Percentiles rank a stretch among this genome's conserved stretches.
These are phyloP conservation scores for Pandion haliaetus DNA, from an alignment of 2,113 vertebrate species.

Conservation along the genomic window DNA sequence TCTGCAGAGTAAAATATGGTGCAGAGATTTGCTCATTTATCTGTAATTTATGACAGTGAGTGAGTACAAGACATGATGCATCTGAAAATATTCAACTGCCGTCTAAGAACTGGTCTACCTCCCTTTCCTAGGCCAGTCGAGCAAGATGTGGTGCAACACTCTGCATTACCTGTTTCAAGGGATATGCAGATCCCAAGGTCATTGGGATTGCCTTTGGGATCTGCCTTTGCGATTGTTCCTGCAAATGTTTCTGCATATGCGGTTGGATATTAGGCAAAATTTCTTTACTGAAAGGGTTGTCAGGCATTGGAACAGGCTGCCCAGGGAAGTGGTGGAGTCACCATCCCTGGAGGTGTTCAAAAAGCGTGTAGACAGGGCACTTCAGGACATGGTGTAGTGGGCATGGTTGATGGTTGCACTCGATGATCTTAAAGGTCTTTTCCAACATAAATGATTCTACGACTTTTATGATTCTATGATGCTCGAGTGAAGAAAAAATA, in stretches of 20 bases:
- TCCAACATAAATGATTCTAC: too few species aligned
- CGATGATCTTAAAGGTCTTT: too few species aligned
- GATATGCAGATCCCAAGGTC: background rate
- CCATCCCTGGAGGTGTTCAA: too few species aligned
- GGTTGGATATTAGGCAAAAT: too few species aligned
- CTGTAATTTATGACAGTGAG: background rate
- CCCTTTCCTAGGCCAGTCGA: background rate
- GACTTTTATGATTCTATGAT: too few species aligned
- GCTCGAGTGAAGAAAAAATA: background rate
- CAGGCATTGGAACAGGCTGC: too few species aligned
- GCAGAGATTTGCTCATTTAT: background rate
- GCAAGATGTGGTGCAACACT: accelerated
- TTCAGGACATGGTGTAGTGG: too few species aligned
- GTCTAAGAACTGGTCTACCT: background rate
- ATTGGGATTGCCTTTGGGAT: background rate
- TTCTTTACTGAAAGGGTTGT: too few species aligned
- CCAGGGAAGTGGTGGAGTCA: too few species aligned
- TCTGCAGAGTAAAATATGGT: background rate
- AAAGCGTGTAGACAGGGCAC: too few species aligned
- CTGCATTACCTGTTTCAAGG: background rate
- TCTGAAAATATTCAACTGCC: background rate
- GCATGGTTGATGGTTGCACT: too few species aligned
- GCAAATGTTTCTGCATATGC: background rate
- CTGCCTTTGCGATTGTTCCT: background rate
- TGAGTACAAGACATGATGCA: background rate